phyloP scores from a whole-genome alignment of 2,888 invertebrate genomes.

The Helobdella robusta region DNA sequence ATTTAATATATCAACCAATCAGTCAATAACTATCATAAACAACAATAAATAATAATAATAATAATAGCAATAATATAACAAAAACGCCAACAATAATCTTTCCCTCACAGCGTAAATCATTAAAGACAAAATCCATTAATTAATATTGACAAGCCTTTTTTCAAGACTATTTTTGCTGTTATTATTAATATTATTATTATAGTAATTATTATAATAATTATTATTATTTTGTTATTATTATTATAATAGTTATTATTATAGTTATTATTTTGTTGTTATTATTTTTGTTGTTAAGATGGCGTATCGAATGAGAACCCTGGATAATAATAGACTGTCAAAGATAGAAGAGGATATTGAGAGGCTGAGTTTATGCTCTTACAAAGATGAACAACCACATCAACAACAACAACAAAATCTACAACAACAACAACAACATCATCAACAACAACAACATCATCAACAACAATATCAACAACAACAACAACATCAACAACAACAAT shows the following conservation, averaged over 20 bases:
- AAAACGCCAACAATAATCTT: no score
- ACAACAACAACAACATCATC: conserved; percentile 13
- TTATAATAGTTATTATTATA: no score
- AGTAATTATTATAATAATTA: conserved; percentile 10
- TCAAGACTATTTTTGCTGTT: background rate
- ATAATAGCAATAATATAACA: no score
- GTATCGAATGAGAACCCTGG: no score
- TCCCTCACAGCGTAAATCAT: no score
- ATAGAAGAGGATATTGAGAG: conserved; percentile 36
- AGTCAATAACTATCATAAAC: no score
- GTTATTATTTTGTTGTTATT: no score
- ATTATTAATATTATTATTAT: background rate
- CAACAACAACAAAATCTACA: background rate
- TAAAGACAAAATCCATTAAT: background rate
- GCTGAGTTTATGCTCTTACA: conserved; percentile 25
- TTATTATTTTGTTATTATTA: conserved; percentile 2
- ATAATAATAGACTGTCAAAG: conserved; percentile 33
- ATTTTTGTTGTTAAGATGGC: no score
- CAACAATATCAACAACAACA: background rate
- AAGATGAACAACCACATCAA: background rate
- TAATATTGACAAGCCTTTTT: background rate
- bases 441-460: conserved; percentile 8
- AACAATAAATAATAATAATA: no score
- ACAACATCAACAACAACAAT: background rate
- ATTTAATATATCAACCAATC: no score